Conservation (phyloP, 2,797 vertebrate genomes). For the Lagodon rhomboides region DNA sequence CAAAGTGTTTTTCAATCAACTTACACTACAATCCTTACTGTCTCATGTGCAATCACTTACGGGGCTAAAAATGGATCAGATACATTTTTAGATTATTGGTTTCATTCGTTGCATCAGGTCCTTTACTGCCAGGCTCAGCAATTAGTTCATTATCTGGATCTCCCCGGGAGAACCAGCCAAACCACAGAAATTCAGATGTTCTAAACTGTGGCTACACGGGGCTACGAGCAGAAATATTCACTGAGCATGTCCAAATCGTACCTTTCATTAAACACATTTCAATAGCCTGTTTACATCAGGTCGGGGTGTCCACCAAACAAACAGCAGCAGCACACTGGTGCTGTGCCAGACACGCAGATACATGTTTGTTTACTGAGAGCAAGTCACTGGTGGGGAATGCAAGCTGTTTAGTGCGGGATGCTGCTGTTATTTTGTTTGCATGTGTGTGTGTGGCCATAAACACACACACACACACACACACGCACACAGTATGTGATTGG, state of each 20-base stretch:
- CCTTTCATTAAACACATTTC: conserved; percentile 62
- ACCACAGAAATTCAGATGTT: conserved; percentile 41
- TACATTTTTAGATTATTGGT: neutral
- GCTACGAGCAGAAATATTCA: conserved; percentile 24
- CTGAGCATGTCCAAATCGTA: conserved; percentile 45
- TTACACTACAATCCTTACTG: neutral
- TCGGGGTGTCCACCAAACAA: conserved; percentile 67
- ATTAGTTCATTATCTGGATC: conserved; percentile 29
- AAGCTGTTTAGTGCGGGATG: conserved; percentile 68
- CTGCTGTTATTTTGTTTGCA: conserved; percentile 62
- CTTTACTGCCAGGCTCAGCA: conserved; percentile 5
- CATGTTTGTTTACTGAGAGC: conserved; percentile 73
- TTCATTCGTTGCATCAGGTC: neutral
- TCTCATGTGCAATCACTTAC: neutral
- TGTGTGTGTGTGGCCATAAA: conserved; percentile 38
- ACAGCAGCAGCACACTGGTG: conserved; percentile 41
- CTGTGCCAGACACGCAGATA: conserved; percentile 48
- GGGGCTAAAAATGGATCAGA: neutral
- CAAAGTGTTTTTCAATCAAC: neutral
- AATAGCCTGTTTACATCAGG: conserved; percentile 67
- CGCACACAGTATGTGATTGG: conserved; percentile 37
- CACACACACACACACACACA: conserved; percentile 3
- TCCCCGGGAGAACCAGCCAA: conserved; percentile 46
- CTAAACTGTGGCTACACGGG: conserved; percentile 34
- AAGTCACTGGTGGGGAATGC: conserved; percentile 73